Conservation (phyloP, 30 jellyfish, hydroid and myxozoan species). For the Hydractinia echinata region DNA sequence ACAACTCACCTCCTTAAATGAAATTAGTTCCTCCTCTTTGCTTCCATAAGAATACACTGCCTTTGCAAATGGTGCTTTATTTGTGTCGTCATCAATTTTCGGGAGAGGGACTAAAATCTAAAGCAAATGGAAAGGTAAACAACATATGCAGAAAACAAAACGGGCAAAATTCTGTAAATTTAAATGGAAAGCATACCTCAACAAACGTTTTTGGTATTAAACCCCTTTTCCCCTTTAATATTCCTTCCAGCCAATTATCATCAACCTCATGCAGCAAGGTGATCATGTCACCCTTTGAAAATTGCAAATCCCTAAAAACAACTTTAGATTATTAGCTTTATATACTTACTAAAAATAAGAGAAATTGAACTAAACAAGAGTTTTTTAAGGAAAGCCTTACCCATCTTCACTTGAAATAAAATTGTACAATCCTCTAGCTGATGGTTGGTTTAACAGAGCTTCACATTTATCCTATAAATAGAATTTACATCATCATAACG, state of each 20-base stretch:
- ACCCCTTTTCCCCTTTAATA: slow-evolving; percentile 64
- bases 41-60: slow-evolving; percentile 63
- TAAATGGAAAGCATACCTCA: slow-evolving; percentile 29
- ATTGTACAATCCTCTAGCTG: slow-evolving; percentile 60
- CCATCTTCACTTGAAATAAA: slow-evolving; percentile 72
- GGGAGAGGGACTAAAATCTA: slow-evolving; percentile 75
- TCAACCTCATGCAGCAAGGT: slow-evolving; percentile 54
- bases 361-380: too few species aligned
- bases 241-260: slow-evolving; percentile 86
- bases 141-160: not conserved
- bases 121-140: not conserved
- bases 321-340: not conserved
- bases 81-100: slow-evolving; percentile 47
- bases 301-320: slow-evolving; percentile 63
- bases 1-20: slow-evolving; percentile 56
- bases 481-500: not conserved
- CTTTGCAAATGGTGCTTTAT: slow-evolving; percentile 69
- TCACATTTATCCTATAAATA: slow-evolving; percentile 52
- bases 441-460: slow-evolving; percentile 57
- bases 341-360: too few species aligned
- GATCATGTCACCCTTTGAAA: slow-evolving; percentile 65
- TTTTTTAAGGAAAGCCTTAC: slow-evolving; percentile 17
- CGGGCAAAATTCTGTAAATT: not conserved
- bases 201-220: slow-evolving; percentile 72
- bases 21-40: slow-evolving; percentile 49